A percentile compares a stretch with the other conserved stretches of the same genome.
Conservation (phyloP, 1,140 invertebrate species). For the Babylonia areolata region DNA sequence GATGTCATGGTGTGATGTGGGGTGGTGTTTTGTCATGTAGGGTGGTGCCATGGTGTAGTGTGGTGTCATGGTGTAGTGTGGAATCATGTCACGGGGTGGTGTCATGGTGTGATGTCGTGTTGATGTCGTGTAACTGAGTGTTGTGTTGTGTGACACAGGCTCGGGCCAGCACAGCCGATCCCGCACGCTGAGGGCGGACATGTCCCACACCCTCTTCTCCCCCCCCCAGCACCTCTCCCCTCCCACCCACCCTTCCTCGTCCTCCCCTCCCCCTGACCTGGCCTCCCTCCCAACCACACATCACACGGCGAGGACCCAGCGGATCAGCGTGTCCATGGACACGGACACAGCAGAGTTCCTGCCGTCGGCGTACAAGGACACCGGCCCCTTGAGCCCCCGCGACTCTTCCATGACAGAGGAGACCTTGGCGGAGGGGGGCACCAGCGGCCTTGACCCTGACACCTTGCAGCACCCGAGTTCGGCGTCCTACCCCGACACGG, state of each 20-base stretch:
- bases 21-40: too few species aligned
- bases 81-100: too few species aligned
- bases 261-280: not conserved
- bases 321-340: conserved; percentile 17
- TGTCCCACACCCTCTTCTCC: not conserved
- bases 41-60: too few species aligned
- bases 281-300: not conserved
- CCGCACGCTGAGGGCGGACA: not conserved
- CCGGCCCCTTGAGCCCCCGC: not conserved
- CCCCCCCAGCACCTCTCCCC: not conserved
- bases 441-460: not conserved
- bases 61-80: too few species aligned
- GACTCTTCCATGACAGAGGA: conserved; percentile 12
- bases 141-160: not conserved
- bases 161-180: not conserved
- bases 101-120: too few species aligned
- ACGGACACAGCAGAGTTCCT: not conserved
- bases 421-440: not conserved
- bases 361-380: not conserved
- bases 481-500: not conserved
- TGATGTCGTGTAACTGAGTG: not conserved
- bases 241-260: not conserved
- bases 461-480: conserved; percentile 16
- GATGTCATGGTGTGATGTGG: not conserved
- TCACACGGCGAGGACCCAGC: not conserved